phyloP scores from a whole-genome alignment of 1,140 invertebrate genomes.

The Drosophila neocordata region DNA sequence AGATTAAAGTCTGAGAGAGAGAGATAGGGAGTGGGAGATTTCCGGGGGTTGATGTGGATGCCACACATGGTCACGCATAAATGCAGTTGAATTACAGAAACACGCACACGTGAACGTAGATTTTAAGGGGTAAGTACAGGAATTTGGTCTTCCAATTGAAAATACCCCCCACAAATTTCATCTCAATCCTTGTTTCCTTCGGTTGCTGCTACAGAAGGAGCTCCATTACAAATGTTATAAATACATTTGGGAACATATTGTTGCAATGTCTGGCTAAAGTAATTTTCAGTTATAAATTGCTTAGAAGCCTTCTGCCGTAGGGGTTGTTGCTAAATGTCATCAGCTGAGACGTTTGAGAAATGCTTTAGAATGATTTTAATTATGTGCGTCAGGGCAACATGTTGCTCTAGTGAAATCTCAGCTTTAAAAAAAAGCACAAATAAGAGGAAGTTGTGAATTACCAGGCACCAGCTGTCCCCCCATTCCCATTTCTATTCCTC shows the following conservation, averaged over 20 bases:
- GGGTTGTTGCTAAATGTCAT: conserved; percentile 51
- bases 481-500: too few relatives aligned
- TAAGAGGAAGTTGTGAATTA: conserved; percentile 44
- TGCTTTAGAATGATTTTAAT: conserved; percentile 44
- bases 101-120: conserved; percentile 57
- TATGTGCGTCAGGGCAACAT: conserved; percentile 65
- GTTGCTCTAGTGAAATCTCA: conserved; percentile 49
- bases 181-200: conserved; percentile 9
- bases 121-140: conserved; percentile 31
- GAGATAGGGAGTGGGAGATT: background rate
- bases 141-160: conserved; percentile 49
- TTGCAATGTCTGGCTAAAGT: conserved; percentile 62
- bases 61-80: conserved; percentile 73
- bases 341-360: conserved; percentile 49
- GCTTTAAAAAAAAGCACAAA: conserved; percentile 39
- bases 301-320: conserved; percentile 5
- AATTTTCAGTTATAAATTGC: conserved; percentile 72
- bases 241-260: conserved; percentile 76
- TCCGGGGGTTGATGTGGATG: conserved; percentile 27
- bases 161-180: conserved; percentile 48
- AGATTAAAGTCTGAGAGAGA: conserved; percentile 9
- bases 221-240: conserved; percentile 56
- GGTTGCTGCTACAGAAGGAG: background rate
- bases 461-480: conserved; percentile 50
- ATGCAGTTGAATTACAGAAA: conserved; percentile 77